Base-by-base conservation (phyloP, 2,797 vertebrate species). In the Linurgus olivaceus region DNA sequence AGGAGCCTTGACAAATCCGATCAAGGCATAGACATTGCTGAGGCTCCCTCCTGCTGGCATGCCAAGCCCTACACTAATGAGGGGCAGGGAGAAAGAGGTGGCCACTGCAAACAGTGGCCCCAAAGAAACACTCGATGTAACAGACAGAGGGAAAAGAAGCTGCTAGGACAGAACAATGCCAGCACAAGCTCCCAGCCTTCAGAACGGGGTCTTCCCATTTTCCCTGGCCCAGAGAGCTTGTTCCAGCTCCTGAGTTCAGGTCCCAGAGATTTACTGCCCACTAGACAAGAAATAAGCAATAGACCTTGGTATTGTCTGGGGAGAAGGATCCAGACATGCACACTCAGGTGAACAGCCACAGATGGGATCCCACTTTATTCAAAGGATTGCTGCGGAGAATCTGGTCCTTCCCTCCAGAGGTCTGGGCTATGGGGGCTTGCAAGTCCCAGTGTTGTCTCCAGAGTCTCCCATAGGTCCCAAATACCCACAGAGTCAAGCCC, bases 1-100 rank as follows among this genome's bases (percentile, higher is more conserved):
- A 95, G 91, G 95, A 96, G 94, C 91, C 95, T 95, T 97, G 97
- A 97, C 97, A 97, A 97, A 97, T 97, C 97, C 92, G 28, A 97
- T 97, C 96, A 97, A 97, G 94, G 90, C 83, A 0, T 13, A 96
- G 94, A 92, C 95, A 91, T 11, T 11, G 73, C 87, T 76, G 94
- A 91, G 92, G 89, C 88, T 93, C 95, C 93, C 95, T 97, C 95
- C 96, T 63, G 95, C 95, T 95, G 91, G 92, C 91, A 61, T 90
- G 83, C 84, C 89, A 93, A 92, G 86, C 89, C 67, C 89, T 75
- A 90, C 86, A 58, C 96, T 97, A 97, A 97, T 96, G 96, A 97
- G 96, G 90, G 83, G 86, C 13, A 79, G 76, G 66, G 59, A 84
- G 67, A 85, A 66, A 88, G 81, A 88, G 76, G 79, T 89, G 52